Percentiles rank a stretch among this genome's conserved stretches.
phyloP scores from a whole-genome alignment of 2,797 vertebrate species.

The Alexandromys oeconomus region DNA sequence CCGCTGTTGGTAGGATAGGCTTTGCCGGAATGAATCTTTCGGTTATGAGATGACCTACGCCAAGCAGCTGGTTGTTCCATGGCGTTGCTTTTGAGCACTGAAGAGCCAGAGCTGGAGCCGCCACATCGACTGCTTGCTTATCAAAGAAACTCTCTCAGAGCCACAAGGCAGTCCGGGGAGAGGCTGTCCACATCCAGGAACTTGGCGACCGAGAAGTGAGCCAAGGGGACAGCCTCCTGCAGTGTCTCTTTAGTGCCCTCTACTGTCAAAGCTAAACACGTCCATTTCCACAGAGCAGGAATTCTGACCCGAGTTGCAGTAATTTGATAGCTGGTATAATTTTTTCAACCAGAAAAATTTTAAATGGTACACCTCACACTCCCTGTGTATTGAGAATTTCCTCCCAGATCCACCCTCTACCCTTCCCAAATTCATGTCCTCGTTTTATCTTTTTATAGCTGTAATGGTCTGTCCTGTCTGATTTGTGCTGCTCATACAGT shows the following conservation, averaged over 20 bases:
- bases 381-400: neutral
- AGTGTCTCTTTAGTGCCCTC: slow-evolving; percentile 66
- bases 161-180: neutral
- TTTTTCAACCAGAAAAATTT: slow-evolving; percentile 18
- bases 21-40: neutral
- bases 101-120: neutral
- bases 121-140: neutral
- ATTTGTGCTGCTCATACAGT: neutral
- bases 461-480: too few relatives aligned
- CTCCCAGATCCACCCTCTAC: neutral
- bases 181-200: neutral
- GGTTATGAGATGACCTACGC: neutral
- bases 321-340: neutral
- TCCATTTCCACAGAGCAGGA: slow-evolving; percentile 55
- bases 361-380: neutral
- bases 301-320: neutral
- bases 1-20: neutral
- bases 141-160: neutral
- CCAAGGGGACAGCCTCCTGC: neutral
- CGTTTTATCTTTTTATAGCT: neutral
- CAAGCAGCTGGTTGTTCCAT: neutral
- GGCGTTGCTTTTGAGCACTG: neutral
- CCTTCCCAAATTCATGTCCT: too few relatives aligned
- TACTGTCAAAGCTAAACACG: slow-evolving; percentile 60
- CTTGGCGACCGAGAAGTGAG: neutral